Percentiles rank a stretch among this genome's conserved stretches.
Conservation (phyloP, 2,888 invertebrate species). For the Cosmia trapezina region DNA sequence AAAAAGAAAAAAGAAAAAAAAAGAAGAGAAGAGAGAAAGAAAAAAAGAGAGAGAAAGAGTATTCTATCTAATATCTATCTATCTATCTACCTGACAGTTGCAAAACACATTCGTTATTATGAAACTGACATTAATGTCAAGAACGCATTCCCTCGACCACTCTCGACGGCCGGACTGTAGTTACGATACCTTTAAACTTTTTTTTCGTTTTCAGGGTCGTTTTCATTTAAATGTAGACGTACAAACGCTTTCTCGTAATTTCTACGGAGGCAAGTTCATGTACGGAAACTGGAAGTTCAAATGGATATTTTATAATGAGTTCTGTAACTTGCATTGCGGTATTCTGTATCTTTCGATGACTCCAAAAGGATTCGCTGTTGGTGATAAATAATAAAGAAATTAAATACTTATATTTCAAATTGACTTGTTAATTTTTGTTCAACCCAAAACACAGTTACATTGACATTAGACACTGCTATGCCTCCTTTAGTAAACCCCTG, state of each 20-base stretch:
- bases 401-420: background rate
- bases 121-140: no score
- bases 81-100: no score
- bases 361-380: constrained; percentile 21
- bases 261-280: constrained; percentile 56
- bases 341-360: constrained; percentile 24
- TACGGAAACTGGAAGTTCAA: constrained; percentile 60
- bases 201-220: constrained; percentile 42
- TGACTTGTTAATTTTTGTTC: background rate
- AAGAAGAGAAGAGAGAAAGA: no score
- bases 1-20: no score
- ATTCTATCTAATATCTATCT: no score
- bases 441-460: background rate
- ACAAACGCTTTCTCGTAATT: constrained; percentile 41
- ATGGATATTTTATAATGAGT: constrained; percentile 41
- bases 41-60: no score
- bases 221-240: constrained; percentile 46
- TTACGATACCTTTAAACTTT: no score
- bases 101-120: no score
- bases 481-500: background rate
- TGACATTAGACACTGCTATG: background rate
- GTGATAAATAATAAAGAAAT: constrained; percentile 14
- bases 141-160: no score
- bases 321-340: constrained; percentile 57
- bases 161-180: no score